A percentile compares a stretch with the other conserved stretches of the same genome.
phyloP scores from a whole-genome alignment of 2,113 vertebrate species.

The Periophthalmodon schlosseri region DNA sequence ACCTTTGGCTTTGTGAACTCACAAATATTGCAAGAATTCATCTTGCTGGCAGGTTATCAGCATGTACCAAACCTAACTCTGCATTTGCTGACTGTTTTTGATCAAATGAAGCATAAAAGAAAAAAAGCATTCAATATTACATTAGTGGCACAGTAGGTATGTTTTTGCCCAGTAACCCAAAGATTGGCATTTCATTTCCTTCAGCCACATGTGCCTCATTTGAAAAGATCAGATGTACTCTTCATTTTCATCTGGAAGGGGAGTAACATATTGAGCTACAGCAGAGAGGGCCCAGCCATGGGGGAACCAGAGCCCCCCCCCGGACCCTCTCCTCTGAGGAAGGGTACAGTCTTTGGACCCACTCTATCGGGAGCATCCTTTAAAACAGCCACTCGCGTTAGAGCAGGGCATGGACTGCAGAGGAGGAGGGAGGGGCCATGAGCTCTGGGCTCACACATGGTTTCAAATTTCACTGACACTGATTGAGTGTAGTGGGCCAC shows the following conservation, averaged over 20 bases:
- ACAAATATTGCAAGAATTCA: too few species aligned
- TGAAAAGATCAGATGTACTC: neutral
- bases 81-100: too few species aligned
- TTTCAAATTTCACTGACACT: neutral
- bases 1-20: too few species aligned
- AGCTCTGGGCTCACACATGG: constrained; percentile 19
- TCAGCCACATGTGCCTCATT: too few species aligned
- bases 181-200: neutral
- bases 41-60: too few species aligned
- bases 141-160: neutral
- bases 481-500: neutral
- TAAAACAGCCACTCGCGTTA: constrained; percentile 62
- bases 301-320: too few species aligned
- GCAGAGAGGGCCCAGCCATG: too few species aligned
- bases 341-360: constrained; percentile 4
- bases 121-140: neutral
- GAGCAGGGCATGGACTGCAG: constrained; percentile 18
- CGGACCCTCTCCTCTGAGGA: neutral
- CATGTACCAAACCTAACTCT: neutral
- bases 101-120: too few species aligned
- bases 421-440: constrained; percentile 1
- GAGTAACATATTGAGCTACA: neutral
- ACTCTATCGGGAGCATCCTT: constrained; percentile 71
- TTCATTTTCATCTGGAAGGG: neutral
- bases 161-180: neutral